These are phyloP conservation scores for Bactericera cockerelli DNA, from an alignment of 1,140 invertebrate genomes.

Conservation along the genomic window DNA sequence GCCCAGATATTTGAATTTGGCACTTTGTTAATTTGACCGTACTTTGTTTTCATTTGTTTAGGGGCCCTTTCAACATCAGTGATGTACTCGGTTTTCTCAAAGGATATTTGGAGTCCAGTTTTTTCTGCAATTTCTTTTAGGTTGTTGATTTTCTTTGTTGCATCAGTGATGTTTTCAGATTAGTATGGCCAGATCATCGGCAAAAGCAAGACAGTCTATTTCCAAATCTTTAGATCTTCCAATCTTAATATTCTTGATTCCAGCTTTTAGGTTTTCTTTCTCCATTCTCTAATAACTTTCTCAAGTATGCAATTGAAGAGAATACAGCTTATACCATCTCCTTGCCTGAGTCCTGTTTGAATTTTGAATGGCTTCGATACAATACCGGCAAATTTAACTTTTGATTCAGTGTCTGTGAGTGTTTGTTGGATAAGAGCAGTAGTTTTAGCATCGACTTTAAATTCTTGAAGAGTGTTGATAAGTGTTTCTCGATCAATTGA, in stretches of 20 bases:
- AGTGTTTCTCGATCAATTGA: constrained; percentile 11
- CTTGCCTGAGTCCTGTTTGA: constrained; percentile 14
- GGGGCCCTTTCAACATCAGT: not conserved
- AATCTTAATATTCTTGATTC: not conserved
- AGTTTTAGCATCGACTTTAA: constrained; percentile 6
- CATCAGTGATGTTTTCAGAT: not conserved
- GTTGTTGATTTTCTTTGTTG: not conserved
- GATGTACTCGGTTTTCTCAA: constrained; percentile 54
- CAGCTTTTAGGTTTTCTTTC: not conserved
- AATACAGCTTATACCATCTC: constrained; percentile 10
- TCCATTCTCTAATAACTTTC: constrained; percentile 10
- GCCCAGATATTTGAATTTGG: not conserved
- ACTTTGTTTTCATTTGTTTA: constrained; percentile 3
- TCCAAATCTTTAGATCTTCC: not conserved
- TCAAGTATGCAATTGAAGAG: constrained; percentile 14
- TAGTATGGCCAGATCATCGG: constrained; percentile 5
- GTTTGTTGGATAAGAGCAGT: not conserved
- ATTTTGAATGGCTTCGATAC: not conserved
- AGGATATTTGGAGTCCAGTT: constrained; percentile 9
- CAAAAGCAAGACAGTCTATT: constrained; percentile 11
- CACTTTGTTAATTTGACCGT: not conserved
- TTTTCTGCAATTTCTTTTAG: constrained; percentile 6
- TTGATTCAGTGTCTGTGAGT: constrained; percentile 4
- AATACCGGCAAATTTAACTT: constrained; percentile 5
- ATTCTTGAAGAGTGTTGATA: constrained; percentile 9